A percentile compares a stretch with the other conserved stretches of the same genome.
Evolutionary conservation across 2,888 invertebrate species (phyloP).

Genomic region (Xylota segnis): DNA sequence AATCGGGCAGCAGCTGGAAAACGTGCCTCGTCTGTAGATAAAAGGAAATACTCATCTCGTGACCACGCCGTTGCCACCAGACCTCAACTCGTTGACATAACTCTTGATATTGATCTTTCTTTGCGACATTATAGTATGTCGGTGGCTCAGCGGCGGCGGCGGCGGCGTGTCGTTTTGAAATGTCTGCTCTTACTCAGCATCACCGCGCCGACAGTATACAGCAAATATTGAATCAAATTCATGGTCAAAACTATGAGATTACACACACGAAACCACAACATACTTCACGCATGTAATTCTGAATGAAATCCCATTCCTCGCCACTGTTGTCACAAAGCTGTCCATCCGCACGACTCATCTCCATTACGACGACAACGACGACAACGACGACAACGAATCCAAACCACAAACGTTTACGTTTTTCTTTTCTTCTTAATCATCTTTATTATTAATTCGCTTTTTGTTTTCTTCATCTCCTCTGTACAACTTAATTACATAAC

Average conservation of each 20-base stretch:
- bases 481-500: constrained; percentile 75
- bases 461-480: constrained; percentile 58
- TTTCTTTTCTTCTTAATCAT: constrained; percentile 35
- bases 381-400: neutral
- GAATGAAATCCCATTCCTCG: constrained; percentile 40
- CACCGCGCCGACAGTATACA: constrained; percentile 4
- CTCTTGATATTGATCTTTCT: constrained; percentile 68
- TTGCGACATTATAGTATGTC: constrained; percentile 31
- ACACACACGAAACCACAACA: constrained; percentile 62
- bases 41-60: constrained; percentile 66
- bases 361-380: neutral
- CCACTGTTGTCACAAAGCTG: constrained; percentile 13
- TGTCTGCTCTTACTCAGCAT: constrained; percentile 19
- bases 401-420: constrained; percentile 3
- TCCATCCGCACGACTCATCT: neutral
- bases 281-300: constrained; percentile 51
- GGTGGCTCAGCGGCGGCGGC: neutral
- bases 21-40: constrained; percentile 46
- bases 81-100: constrained; percentile 64
- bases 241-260: constrained; percentile 68
- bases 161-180: constrained; percentile 20
- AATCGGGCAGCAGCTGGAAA: neutral
- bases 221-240: constrained; percentile 69
- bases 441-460: constrained; percentile 66
- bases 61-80: constrained; percentile 51